A percentile compares a stretch with the other conserved stretches of the same genome.
Evolutionary conservation across 2,113 vertebrate species (phyloP).

Genomic region (Aptenodytes patagonicus): DNA sequence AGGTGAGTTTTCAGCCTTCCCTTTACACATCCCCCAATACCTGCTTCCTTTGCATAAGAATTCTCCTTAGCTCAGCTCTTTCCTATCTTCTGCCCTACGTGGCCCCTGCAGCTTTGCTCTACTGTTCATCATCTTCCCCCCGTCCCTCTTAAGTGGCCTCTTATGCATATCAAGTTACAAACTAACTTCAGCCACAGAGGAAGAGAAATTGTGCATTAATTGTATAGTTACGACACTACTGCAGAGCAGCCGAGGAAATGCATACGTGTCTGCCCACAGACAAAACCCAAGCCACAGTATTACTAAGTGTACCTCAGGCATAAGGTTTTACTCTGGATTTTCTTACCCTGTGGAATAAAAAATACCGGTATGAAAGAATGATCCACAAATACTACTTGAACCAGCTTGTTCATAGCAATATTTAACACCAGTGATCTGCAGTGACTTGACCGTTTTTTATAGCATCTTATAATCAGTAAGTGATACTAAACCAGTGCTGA

Average conservation of each 20-base stretch:
- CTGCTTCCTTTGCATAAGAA: background rate
- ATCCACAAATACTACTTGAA: background rate
- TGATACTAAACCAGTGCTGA: background rate
- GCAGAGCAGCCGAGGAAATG: background rate
- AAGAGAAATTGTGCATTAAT: background rate
- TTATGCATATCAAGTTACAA: background rate
- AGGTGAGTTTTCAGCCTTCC: background rate
- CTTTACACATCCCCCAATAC: background rate
- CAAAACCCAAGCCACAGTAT: background rate
- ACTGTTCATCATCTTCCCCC: background rate
- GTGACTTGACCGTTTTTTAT: background rate
- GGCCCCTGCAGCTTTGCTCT: background rate
- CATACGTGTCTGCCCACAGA: background rate
- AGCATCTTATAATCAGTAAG: background rate
- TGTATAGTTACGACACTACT: background rate
- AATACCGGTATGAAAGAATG: background rate
- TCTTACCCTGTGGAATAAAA: background rate
- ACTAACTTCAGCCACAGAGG: background rate
- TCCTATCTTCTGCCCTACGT: background rate
- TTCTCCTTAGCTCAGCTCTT: background rate
- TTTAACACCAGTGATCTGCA: background rate
- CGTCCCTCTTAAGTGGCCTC: background rate
- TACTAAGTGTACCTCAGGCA: background rate
- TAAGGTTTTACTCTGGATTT: background rate
- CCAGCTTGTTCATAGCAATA: background rate